These are phyloP conservation scores for Chitala chitala DNA, from an alignment of 2,113 vertebrate genomes.

Conservation along the genomic window DNA sequence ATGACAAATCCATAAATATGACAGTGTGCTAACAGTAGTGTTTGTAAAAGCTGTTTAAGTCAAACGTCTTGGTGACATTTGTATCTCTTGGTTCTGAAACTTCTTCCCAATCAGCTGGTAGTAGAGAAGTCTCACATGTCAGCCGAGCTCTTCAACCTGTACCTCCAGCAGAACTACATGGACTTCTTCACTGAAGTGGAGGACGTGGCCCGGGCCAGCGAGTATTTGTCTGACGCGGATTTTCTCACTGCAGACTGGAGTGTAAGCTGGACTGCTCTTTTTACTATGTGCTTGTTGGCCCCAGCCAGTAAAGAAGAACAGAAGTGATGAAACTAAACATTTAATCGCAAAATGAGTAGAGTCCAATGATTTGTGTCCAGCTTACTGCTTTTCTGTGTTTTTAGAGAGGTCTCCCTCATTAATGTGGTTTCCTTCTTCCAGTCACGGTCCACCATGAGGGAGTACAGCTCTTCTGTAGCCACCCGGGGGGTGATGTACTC, in stretches of 20 bases:
- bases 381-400: not conserved
- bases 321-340: no score
- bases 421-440: constrained; percentile 34
- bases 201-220: constrained; percentile 79
- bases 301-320: no score
- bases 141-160: constrained; percentile 84
- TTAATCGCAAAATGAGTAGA: no score
- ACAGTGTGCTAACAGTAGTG: no score
- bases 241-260: constrained; percentile 78
- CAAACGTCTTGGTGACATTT: no score
- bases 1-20: no score
- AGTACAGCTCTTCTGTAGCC: constrained; percentile 78
- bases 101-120: constrained; percentile 59
- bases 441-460: constrained; percentile 66
- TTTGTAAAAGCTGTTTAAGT: no score
- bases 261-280: constrained; percentile 59
- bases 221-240: constrained; percentile 88
- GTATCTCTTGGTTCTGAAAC: not conserved
- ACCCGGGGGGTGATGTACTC: constrained; percentile 87
- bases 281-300: not conserved
- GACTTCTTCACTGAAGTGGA: constrained; percentile 84
- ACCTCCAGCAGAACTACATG: constrained; percentile 93
- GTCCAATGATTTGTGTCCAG: no score
- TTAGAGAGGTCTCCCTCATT: not conserved
- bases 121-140: constrained; percentile 88